Evolutionary conservation across 1,140 invertebrate genomes (phyloP).

Genomic region (Penaeus chinensis): DNA sequence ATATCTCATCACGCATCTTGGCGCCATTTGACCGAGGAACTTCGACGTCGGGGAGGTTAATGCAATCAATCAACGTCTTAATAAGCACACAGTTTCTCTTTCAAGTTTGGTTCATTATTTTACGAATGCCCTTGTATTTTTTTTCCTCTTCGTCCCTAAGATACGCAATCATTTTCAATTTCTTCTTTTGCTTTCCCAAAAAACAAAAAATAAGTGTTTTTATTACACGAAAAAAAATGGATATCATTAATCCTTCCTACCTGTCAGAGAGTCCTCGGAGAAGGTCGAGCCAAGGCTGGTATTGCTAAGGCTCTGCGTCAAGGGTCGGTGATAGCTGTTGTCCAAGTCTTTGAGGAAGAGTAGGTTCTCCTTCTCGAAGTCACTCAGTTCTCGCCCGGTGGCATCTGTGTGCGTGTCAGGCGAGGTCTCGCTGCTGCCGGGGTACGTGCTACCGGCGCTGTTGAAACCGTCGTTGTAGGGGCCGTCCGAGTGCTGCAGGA

Average conservation of each 20-base stretch:
- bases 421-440: constrained; percentile 20
- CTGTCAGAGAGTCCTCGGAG: constrained; percentile 59
- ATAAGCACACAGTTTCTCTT: no score
- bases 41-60: no score
- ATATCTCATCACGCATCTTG: no score
- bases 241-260: background rate
- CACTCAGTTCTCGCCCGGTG: constrained; percentile 41
- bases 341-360: constrained; percentile 53
- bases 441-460: constrained; percentile 10
- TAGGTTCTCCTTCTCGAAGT: constrained; percentile 60
- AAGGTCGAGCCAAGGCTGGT: constrained; percentile 52
- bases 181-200: no score
- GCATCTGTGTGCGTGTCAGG: background rate
- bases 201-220: no score
- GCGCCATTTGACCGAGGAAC: no score
- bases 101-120: no score
- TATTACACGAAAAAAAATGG: background rate
- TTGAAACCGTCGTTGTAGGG: constrained; percentile 18
- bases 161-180: no score
- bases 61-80: no score
- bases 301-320: constrained; percentile 40
- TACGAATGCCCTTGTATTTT: no score
- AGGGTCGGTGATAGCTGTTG: constrained; percentile 56
- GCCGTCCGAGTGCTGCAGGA: constrained; percentile 19
- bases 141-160: no score